Evolutionary conservation across 2,888 invertebrate species (phyloP).

Genomic region (Caenorhabditis sinica): DNA sequence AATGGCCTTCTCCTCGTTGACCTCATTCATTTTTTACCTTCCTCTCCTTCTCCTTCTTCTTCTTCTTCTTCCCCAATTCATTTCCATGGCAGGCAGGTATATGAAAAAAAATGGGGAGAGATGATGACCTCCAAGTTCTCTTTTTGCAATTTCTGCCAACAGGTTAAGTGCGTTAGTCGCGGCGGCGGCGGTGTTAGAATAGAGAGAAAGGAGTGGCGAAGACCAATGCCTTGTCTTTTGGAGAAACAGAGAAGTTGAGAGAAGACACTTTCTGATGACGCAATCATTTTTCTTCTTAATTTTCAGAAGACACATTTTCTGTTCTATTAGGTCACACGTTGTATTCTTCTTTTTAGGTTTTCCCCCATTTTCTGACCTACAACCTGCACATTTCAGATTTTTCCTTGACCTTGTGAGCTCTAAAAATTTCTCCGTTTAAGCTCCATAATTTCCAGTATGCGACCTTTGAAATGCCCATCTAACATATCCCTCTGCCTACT

Average conservation of each 20-base stretch:
- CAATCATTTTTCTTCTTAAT: not conserved
- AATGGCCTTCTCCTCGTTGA: not conserved
- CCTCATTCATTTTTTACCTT: constrained; percentile 8
- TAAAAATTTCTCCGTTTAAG: not conserved
- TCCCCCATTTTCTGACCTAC: too few relatives aligned
- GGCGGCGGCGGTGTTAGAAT: not conserved
- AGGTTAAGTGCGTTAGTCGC: constrained; percentile 34
- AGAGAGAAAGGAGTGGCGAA: not conserved
- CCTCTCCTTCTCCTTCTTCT: not conserved
- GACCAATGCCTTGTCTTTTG: constrained; percentile 12
- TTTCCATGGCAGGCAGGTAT: not conserved
- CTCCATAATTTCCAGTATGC: constrained; percentile 53
- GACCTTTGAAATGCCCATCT: constrained; percentile 32
- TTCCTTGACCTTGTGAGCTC: too few relatives aligned
- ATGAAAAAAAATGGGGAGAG: not conserved
- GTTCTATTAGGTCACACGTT: not conserved
- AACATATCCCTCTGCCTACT: constrained; percentile 44
- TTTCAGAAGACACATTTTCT: not conserved
- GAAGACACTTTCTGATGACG: constrained; percentile 6
- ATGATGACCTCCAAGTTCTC: constrained; percentile 57
- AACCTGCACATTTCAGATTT: too few relatives aligned
- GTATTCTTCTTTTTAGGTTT: not conserved
- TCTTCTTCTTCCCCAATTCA: constrained; percentile 3
- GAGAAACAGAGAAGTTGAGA: constrained; percentile 33
- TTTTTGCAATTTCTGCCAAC: constrained; percentile 8